Conservation (phyloP, 1,140 invertebrate genomes). For the Drosophila sp. region DNA sequence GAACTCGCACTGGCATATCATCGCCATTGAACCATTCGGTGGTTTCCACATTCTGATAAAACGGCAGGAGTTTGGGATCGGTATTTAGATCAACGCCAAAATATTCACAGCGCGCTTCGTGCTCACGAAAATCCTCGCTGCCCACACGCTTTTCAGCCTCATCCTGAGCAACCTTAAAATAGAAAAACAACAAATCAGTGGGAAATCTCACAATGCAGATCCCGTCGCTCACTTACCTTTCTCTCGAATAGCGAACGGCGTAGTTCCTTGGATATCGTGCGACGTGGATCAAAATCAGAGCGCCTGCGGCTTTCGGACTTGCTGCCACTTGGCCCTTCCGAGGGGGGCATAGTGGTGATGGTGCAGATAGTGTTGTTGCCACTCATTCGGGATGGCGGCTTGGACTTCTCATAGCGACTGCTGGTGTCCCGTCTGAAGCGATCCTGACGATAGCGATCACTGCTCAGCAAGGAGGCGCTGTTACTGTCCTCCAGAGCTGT, state of each 20-base stretch:
- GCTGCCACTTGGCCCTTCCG: constrained; percentile 15
- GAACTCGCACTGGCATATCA: constrained; percentile 82
- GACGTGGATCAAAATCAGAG: constrained; percentile 33
- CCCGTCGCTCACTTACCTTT: constrained; percentile 58
- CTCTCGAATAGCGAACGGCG: constrained; percentile 91
- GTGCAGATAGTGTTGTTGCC: constrained; percentile 73
- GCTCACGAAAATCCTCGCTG: constrained; percentile 87
- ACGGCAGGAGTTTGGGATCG: constrained; percentile 86
- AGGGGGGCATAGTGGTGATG: constrained; percentile 40
- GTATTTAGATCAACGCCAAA: constrained; percentile 87
- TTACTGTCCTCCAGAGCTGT: constrained; percentile 28
- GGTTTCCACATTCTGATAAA: constrained; percentile 87
- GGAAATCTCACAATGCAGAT: not conserved
- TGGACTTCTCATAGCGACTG: constrained; percentile 43
- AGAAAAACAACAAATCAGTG: not conserved
- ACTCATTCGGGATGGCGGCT: constrained; percentile 56
- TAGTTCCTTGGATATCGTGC: constrained; percentile 62
- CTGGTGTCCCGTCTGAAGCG: constrained; percentile 72
- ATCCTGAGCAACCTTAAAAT: constrained; percentile 88
- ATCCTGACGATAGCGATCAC: constrained; percentile 84
- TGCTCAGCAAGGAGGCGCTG: constrained; percentile 34
- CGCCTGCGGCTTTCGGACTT: constrained; percentile 31
- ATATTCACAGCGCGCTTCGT: constrained; percentile 87
- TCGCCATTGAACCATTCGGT: constrained; percentile 87
- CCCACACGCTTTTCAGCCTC: constrained; percentile 87